Conservation (phyloP, 92 coral and sea anemone genomes). For the Siderastrea siderea region DNA sequence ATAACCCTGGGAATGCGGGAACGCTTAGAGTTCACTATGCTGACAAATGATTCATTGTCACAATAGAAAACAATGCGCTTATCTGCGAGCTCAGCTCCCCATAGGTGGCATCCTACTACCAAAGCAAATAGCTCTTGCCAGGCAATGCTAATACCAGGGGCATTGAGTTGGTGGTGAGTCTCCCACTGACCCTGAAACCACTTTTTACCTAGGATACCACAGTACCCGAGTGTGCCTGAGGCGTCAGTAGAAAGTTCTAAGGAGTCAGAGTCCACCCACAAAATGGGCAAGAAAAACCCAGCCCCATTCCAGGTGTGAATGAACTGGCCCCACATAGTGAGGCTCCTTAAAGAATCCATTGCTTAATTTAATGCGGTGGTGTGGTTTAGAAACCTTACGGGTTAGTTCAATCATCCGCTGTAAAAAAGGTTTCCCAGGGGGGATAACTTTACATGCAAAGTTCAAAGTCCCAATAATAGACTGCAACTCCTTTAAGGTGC, state of each 20-base stretch:
- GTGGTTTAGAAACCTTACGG: too few relatives aligned
- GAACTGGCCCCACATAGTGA: slow-evolving; percentile 70
- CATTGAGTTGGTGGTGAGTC: slow-evolving; percentile 53
- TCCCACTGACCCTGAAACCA: slow-evolving; percentile 84
- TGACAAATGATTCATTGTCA: slow-evolving; percentile 67
- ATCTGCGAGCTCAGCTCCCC: slow-evolving; percentile 56
- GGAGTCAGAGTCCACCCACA: slow-evolving; percentile 38
- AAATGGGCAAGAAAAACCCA: slow-evolving; percentile 47
- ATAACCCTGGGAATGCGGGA: slow-evolving; percentile 69
- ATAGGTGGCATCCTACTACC: slow-evolving; percentile 71
- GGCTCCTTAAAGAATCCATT: slow-evolving; percentile 67
- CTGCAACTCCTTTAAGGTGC: slow-evolving; percentile 59
- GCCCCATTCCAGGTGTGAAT: slow-evolving; percentile 71
- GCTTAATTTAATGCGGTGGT: slow-evolving; percentile 51
- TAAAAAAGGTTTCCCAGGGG: slow-evolving; percentile 59
- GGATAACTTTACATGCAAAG: too few relatives aligned
- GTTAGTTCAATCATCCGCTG: slow-evolving; percentile 63
- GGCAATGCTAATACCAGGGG: slow-evolving; percentile 72
- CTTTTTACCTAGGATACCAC: slow-evolving; percentile 56
- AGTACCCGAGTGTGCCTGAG: slow-evolving; percentile 67
- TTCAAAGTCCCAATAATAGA: slow-evolving; percentile 62
- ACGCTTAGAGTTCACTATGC: slow-evolving; percentile 63
- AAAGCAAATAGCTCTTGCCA: slow-evolving; percentile 77
- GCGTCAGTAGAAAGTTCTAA: slow-evolving; percentile 72
- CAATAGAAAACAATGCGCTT: slow-evolving; percentile 57